A percentile compares a stretch with the other conserved stretches of the same genome.
Conservation (phyloP, 2,888 invertebrate species). For the Luperina testacea region DNA sequence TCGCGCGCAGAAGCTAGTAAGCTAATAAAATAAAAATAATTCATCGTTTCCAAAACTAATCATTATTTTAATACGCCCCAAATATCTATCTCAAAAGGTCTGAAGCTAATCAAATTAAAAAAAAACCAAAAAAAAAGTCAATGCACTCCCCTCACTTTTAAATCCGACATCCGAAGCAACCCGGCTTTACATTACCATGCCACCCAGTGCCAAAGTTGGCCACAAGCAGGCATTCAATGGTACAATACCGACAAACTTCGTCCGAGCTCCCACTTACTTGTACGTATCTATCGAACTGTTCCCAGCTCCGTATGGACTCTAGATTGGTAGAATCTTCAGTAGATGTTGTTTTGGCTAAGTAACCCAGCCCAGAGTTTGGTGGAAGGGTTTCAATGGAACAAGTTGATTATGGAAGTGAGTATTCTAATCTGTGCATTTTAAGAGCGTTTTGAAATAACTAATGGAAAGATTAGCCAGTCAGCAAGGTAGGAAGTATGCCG, state of each 20-base stretch:
- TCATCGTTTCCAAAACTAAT: neutral
- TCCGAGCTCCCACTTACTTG: slow-evolving; percentile 38
- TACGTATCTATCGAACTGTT: slow-evolving; percentile 57
- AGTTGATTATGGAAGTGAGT: neutral
- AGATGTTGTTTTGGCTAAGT: slow-evolving; percentile 41
- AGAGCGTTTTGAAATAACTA: neutral
- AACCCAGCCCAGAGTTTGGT: slow-evolving; percentile 23
- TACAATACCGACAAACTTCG: slow-evolving; percentile 64
- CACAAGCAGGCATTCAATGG: slow-evolving; percentile 57
- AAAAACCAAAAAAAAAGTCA: neutral
- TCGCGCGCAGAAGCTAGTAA: too few species aligned
- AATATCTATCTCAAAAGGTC: neutral
- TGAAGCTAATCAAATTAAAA: neutral
- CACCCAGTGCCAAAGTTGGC: slow-evolving; percentile 52
- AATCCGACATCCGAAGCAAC: slow-evolving; percentile 21
- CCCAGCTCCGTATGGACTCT: slow-evolving; percentile 43
- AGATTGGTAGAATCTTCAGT: slow-evolving; percentile 38
- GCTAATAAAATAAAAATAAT: too few species aligned
- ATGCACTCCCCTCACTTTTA: slow-evolving; percentile 13
- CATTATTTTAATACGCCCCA: neutral
- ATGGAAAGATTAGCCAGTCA: neutral
- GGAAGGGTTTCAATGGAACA: neutral
- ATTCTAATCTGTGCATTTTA: neutral
- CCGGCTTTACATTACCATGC: slow-evolving; percentile 33
- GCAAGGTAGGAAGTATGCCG: neutral